Evolutionary conservation across 1,140 invertebrate genomes (phyloP).

Genomic region (Bombus confusus): DNA sequence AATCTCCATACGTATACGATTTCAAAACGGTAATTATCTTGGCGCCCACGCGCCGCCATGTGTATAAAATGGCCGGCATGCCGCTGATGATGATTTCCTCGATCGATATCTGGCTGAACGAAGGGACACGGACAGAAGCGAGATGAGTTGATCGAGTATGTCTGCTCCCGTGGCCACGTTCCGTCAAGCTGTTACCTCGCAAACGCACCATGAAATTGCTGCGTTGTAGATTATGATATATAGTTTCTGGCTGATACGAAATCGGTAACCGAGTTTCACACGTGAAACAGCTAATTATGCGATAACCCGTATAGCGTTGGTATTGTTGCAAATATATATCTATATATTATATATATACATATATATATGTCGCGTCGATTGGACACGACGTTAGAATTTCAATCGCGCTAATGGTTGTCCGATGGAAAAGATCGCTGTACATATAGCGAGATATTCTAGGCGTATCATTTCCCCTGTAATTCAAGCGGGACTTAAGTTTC

Average conservation of each 20-base stretch:
- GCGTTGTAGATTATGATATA: conserved; percentile 42
- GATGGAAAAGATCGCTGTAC: background rate
- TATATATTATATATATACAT: too few species aligned
- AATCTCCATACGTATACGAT: conserved; percentile 46
- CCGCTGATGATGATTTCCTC: conserved; percentile 42
- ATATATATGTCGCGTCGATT: background rate
- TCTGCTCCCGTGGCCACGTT: conserved; percentile 19
- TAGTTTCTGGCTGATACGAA: conserved; percentile 11
- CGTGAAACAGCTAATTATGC: conserved; percentile 3
- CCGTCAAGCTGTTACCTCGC: conserved; percentile 19
- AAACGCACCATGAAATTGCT: conserved; percentile 53
- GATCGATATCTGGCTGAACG: conserved; percentile 54
- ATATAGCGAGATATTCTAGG: too few species aligned
- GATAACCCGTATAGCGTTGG: background rate
- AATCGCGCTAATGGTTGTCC: background rate
- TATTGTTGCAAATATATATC: too few species aligned
- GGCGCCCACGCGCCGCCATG: conserved; percentile 53
- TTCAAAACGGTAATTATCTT: conserved; percentile 70
- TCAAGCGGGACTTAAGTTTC: conserved; percentile 40
- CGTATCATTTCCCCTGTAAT: conserved; percentile 38
- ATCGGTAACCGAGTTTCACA: background rate
- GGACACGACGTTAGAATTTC: background rate
- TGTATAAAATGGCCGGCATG: conserved; percentile 43
- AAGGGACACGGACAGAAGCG: conserved; percentile 29
- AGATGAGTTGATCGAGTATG: conserved; percentile 19